These are phyloP conservation scores for Cerastis rubricosa DNA, from an alignment of 2,888 invertebrate genomes.

Conservation along the genomic window DNA sequence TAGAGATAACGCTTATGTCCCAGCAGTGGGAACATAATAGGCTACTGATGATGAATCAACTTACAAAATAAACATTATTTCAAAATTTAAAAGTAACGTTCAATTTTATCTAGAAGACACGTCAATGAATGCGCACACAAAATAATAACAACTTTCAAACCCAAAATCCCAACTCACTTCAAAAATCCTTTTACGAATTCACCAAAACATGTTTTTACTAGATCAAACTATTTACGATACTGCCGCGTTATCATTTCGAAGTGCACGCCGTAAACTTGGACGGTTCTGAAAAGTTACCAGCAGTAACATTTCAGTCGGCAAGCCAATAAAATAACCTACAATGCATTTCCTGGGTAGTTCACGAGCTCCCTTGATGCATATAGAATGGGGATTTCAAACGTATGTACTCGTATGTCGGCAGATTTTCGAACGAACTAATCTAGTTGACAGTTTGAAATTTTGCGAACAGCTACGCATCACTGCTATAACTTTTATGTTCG, in stretches of 20 bases:
- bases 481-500: slow-evolving; percentile 7
- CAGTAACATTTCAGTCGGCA: slow-evolving; percentile 73
- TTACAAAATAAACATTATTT: too few species aligned
- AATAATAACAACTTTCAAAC: not conserved
- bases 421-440: slow-evolving; percentile 27
- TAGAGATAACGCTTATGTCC: too few species aligned
- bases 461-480: slow-evolving; percentile 40
- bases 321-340: slow-evolving; percentile 76
- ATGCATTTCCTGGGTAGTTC: slow-evolving; percentile 77
- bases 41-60: too few species aligned
- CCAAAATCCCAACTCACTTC: not conserved
- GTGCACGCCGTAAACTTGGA: slow-evolving; percentile 72
- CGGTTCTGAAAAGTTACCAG: slow-evolving; percentile 71
- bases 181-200: slow-evolving; percentile 20
- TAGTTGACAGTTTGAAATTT: slow-evolving; percentile 37
- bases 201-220: slow-evolving; percentile 56
- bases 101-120: not conserved
- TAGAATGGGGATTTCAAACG: slow-evolving; percentile 45
- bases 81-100: not conserved
- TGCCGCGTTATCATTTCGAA: slow-evolving; percentile 51
- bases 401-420: slow-evolving; percentile 18
- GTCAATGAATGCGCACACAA: not conserved
- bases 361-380: slow-evolving; percentile 62
- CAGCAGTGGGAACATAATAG: too few species aligned
- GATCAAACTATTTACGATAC: slow-evolving; percentile 47